These are phyloP conservation scores for Litoditis marina DNA, from an alignment of 2,888 invertebrate species.

Conservation along the genomic window DNA sequence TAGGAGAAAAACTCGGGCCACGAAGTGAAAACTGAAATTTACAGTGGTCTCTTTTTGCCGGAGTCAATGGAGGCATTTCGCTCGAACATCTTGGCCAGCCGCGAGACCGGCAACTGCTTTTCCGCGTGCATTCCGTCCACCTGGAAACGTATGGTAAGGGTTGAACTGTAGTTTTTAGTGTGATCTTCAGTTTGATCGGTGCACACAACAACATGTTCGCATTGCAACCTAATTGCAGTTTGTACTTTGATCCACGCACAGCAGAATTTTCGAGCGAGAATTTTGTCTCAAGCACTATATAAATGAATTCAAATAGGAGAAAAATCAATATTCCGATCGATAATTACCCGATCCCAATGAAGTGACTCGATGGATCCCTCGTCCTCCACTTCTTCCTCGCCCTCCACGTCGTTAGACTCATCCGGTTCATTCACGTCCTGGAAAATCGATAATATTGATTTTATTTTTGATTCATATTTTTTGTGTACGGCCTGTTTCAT, in stretches of 20 bases:
- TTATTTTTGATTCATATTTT: too few species aligned
- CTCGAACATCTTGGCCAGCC: conserved; percentile 34
- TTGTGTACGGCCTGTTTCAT: too few species aligned
- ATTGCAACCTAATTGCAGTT: too few species aligned
- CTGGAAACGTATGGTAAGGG: background rate
- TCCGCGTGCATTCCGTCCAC: conserved; percentile 60
- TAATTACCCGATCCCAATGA: conserved; percentile 56
- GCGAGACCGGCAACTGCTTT: conserved; percentile 57
- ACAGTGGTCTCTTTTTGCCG: too few species aligned
- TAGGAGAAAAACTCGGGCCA: too few species aligned
- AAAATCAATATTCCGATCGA: background rate
- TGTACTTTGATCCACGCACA: too few species aligned
- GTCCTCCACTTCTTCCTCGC: conserved; percentile 33
- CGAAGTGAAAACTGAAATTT: too few species aligned
- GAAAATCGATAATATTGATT: too few species aligned
- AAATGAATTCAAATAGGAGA: background rate
- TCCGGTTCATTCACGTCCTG: conserved; percentile 16
- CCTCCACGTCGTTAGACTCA: conserved; percentile 21
- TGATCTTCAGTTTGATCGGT: too few species aligned
- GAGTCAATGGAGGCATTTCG: too few species aligned
- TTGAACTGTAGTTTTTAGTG: background rate
- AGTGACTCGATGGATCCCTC: conserved; percentile 43
- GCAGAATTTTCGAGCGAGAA: too few species aligned
- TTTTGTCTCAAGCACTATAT: background rate
- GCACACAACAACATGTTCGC: too few species aligned